Evolutionary conservation across 2,888 invertebrate genomes (phyloP), one percentile per base, ranked within the genome.

Genomic region (Andrena fulva): DNA sequence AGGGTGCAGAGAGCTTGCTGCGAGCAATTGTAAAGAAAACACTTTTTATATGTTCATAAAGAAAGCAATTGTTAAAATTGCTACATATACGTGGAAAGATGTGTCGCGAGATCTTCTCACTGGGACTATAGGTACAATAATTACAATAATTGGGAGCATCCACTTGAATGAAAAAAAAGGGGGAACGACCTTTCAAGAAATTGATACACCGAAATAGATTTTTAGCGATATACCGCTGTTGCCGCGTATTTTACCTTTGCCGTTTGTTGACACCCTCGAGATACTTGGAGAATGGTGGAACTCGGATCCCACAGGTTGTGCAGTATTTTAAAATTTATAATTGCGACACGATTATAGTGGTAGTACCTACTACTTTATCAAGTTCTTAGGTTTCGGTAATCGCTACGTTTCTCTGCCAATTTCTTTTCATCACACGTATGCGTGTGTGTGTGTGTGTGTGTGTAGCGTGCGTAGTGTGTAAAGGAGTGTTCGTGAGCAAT

Each of bases 1-100:
- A 90, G 85, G 84, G 89, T 85, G 90, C 87, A 86, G 83, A 88
- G 88, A 88, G 85, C 91, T 91, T 91, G 87, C 87, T 86, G 85
- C 80, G 89, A 91, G 86, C 87, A 88, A 87, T 90, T 84, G 85
- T 83, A 85, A 85, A 83, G 73, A 80, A 54, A 75, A 54, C 77
- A 86, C 73, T 85, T 88, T 89, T 89, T 85, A 90, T 87, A 88
- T 80, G 80, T 90, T 81, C 76, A 80, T 85, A 83, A 86, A 74
- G 35, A 73, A 81, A 87, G 81, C 68, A 70, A 82, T 88, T 78
- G 72, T 87, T 83, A 72, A 56, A 81, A 63, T 33, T 77, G 71
- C 62, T 71, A 5, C 42, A 42, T 42, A 72, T 71, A 78, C 80
- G 75, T 77, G 72, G 62, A 29, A 76, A 78, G 52, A 59, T 69